Conservation (phyloP, 2,113 vertebrate genomes). For the Hyperoodon ampullatus region DNA sequence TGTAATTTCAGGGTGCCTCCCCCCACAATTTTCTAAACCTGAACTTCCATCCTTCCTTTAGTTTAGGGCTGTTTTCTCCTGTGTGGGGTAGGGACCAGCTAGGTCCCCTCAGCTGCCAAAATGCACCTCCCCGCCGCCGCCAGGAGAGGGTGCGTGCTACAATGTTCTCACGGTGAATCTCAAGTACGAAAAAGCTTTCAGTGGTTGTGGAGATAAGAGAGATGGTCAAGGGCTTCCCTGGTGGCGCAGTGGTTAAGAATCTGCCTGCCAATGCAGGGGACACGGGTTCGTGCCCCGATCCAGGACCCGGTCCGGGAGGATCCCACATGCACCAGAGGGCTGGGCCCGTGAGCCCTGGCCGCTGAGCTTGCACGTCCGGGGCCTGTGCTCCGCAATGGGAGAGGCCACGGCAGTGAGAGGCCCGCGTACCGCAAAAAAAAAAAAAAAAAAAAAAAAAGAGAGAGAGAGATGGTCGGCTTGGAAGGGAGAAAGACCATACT, state of each 20-base stretch:
- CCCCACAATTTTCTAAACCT: neutral
- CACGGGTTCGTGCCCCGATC: too few relatives aligned
- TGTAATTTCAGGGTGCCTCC: neutral
- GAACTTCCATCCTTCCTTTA: constrained; percentile 2
- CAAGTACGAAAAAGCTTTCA: neutral
- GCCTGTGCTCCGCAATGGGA: too few relatives aligned
- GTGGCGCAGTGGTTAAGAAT: too few relatives aligned
- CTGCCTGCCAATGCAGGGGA: too few relatives aligned
- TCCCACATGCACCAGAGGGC: too few relatives aligned
- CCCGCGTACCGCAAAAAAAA: too few relatives aligned
- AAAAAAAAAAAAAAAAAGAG: too few relatives aligned
- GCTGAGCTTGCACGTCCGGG: too few relatives aligned
- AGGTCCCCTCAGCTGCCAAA: neutral
- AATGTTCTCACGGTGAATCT: neutral
- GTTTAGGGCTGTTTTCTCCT: neutral
- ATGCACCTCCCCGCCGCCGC: neutral
- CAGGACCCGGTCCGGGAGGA: too few relatives aligned
- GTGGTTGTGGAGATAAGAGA: neutral
- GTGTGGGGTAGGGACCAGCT: neutral
- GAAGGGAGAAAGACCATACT: neutral
- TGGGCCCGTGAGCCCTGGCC: too few relatives aligned
- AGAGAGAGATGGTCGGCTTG: neutral
- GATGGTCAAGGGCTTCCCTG: too few relatives aligned
- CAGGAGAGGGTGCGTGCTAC: neutral
- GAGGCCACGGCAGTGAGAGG: too few relatives aligned